Evolutionary conservation across 2,888 invertebrate genomes (phyloP).

Genomic region (Tetranychus piercei): DNA sequence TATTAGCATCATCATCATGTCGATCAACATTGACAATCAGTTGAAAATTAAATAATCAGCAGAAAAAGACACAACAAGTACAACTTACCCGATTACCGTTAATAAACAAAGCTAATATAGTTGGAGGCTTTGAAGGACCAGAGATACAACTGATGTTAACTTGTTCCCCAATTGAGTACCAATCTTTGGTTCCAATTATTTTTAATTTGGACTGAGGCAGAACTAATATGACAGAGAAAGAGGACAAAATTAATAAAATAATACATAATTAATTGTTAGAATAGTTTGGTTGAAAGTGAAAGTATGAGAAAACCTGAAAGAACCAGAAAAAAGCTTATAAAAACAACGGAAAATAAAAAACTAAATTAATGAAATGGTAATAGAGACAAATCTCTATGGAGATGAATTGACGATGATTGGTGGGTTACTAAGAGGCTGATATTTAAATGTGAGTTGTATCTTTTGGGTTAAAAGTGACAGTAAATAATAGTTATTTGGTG

Average conservation of each 20-base stretch:
- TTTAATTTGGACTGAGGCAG: not conserved
- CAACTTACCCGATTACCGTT: constrained; percentile 17
- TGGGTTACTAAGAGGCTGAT: too few species aligned
- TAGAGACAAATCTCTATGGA: too few species aligned
- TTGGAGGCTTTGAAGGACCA: constrained; percentile 15
- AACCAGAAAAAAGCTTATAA: not conserved
- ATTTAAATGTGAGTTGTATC: too few species aligned
- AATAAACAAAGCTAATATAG: constrained; percentile 14
- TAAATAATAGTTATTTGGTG: too few species aligned
- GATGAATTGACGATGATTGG: too few species aligned
- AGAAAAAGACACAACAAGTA: not conserved
- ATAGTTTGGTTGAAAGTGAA: too few species aligned
- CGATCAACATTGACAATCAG: not conserved
- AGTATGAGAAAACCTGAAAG: too few species aligned
- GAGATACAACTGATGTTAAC: constrained; percentile 19
- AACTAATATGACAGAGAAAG: not conserved
- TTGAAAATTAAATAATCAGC: not conserved
- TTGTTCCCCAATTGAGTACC: constrained; percentile 15
- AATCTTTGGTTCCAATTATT: constrained; percentile 8
- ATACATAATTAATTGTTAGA: not conserved
- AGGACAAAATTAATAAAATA: not conserved
- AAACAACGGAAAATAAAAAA: not conserved
- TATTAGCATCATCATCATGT: not conserved
- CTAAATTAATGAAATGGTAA: too few species aligned
- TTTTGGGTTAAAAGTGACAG: too few species aligned